Conservation (phyloP, 1,140 invertebrate genomes). For the Ganaspis sp. region DNA sequence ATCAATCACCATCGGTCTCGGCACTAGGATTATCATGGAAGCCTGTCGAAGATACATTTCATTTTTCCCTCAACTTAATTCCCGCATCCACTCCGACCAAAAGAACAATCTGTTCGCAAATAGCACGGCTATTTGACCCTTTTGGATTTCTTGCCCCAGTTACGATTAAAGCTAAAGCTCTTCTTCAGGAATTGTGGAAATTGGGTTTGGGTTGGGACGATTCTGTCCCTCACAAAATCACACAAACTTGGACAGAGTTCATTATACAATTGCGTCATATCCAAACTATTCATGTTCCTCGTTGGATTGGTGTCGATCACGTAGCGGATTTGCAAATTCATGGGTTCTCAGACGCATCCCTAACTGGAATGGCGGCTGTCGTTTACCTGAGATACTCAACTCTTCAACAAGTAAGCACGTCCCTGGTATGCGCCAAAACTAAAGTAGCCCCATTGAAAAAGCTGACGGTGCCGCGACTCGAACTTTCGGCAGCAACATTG, state of each 20-base stretch:
- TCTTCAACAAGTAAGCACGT: conserved; percentile 52
- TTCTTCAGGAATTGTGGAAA: conserved; percentile 59
- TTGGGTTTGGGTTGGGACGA: conserved; percentile 63
- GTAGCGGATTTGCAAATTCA: not conserved
- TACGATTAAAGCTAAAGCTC: conserved; percentile 49
- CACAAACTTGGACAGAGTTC: conserved; percentile 36
- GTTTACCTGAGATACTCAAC: conserved; percentile 43
- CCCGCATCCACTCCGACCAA: too few relatives aligned
- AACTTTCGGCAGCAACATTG: not conserved
- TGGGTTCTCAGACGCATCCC: conserved; percentile 31
- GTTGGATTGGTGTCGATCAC: not conserved
- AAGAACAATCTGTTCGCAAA: not conserved
- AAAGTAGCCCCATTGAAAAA: not conserved
- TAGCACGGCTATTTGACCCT: not conserved
- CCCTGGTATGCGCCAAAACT: not conserved
- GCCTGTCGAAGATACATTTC: not conserved
- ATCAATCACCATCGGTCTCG: not conserved
- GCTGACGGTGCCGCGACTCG: not conserved
- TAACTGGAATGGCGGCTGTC: conserved; percentile 30
- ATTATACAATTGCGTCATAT: not conserved
- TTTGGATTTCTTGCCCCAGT: not conserved
- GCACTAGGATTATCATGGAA: not conserved
- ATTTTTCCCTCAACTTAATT: not conserved
- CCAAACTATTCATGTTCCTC: not conserved
- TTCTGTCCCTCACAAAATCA: conserved; percentile 16